Evolutionary conservation across 1,140 invertebrate species (phyloP), one percentile per base, ranked within the genome.

Genomic region (Drosophila trapezifrons): DNA sequence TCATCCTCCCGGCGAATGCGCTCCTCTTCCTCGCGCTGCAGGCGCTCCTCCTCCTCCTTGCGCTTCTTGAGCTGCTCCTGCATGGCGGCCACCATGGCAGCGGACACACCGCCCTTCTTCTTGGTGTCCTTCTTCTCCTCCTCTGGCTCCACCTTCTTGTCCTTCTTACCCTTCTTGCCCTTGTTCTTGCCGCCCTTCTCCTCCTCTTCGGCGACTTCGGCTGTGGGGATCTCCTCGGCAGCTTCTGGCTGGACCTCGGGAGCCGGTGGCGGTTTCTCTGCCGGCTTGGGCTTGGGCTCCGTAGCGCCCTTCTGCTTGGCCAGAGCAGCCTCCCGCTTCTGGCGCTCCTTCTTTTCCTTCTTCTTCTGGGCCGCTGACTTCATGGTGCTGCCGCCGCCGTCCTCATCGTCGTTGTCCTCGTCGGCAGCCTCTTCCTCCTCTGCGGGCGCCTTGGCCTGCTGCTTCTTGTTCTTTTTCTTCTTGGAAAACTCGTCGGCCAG

Each of bases 1-100:
- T 97, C 95, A 90, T 97, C 96, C 90, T 96, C 95, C 76, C 94
- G 93, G 22, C 93, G 94, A 18, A 96, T 93, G 73, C 94, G 94
- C 92, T 98, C 97, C 84, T 97, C 97, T 92, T 98, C 96, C 92
- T 98, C 96, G 71, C 93, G 94, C 73, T 95, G 93, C 22, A 95
- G 82, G 57, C 95, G 93, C 90, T 98, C 97, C 92, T 98, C 97
- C 86, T 98, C 97, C 92, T 98, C 97, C 91, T 96, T 96, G n/a
- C 96, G 93, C 92, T 96, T 96, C 80, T 95, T 96, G 8, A 98
- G 93, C 35, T 96, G 95, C 92, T 98, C 97, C 92, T 98, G 96
- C 96, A 98, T 98, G 20, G 96, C 96, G 77, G 95, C 95, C 17
- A 92, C 91, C 79, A 98, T 95, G 38, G 96, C 94, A 80, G 96